Evolutionary conservation across 64 coral and sea anemone species (phyloP).

Genomic region (Hydrozoanthus tunicans): DNA sequence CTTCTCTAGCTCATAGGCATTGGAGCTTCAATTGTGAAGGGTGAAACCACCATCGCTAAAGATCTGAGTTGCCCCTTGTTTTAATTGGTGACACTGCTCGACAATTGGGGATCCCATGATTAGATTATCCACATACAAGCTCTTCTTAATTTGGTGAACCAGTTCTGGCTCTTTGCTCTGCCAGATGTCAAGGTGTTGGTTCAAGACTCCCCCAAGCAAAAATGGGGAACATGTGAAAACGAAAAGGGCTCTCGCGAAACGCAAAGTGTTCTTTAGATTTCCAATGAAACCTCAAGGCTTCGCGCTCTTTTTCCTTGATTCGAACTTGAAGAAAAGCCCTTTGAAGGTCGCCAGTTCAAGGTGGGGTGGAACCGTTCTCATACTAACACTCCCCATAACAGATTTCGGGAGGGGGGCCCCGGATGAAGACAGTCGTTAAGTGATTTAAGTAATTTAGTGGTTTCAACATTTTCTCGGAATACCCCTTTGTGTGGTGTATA

Average conservation of each 20-base stretch:
- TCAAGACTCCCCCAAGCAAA: background rate
- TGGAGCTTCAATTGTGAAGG: conserved; percentile 15
- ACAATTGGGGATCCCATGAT: background rate
- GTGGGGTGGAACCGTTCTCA: background rate
- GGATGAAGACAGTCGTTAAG: conserved; percentile 29
- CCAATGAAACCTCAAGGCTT: conserved; percentile 31
- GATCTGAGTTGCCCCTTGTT: conserved; percentile 22
- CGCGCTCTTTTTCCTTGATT: conserved; percentile 7
- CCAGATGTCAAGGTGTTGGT: background rate
- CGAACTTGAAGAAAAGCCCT: conserved; percentile 48
- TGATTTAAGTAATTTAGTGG: conserved; percentile 26
- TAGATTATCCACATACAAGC: conserved; percentile 1
- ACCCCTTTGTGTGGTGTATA: conserved; percentile 52
- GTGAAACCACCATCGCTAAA: conserved; percentile 10
- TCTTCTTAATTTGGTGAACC: background rate
- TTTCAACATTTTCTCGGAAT: background rate
- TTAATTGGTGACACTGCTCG: background rate
- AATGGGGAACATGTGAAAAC: background rate
- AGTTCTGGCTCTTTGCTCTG: background rate
- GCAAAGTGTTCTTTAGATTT: conserved; percentile 5
- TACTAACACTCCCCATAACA: conserved; percentile 24
- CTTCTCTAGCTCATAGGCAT: background rate
- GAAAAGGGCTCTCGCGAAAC: conserved; percentile 22
- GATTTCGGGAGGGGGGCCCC: background rate
- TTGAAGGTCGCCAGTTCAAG: conserved; percentile 4